Conservation (phyloP, 2,113 vertebrate genomes). For the Pristiophorus japonicus region DNA sequence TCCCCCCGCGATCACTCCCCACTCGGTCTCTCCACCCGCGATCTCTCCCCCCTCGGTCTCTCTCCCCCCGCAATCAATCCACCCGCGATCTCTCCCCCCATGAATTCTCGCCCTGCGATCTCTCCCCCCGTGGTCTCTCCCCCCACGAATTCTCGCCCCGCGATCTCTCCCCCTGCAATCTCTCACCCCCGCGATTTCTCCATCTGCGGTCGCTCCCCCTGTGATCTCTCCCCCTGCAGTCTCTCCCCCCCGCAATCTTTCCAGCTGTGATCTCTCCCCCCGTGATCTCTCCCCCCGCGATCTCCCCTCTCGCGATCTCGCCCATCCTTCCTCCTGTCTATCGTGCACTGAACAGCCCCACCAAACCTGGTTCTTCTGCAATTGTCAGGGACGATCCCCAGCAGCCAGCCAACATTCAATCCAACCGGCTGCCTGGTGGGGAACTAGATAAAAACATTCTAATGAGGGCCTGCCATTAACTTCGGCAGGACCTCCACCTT, state of each 20-base stretch:
- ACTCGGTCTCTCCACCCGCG: too few relatives aligned
- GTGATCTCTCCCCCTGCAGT: too few relatives aligned
- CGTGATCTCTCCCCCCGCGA: too few relatives aligned
- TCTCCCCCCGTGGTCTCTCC: not conserved
- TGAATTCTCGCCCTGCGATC: too few relatives aligned
- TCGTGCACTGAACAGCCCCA: not conserved
- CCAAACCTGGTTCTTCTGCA: not conserved
- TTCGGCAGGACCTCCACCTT: too few relatives aligned
- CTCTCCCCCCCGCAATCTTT: too few relatives aligned
- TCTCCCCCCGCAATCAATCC: too few relatives aligned
- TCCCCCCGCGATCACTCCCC: too few relatives aligned
- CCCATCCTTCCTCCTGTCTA: not conserved
- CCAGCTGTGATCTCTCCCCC: not conserved
- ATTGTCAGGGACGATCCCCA: not conserved
- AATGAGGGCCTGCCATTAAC: not conserved
- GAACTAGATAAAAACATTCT: not conserved
- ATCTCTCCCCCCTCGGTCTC: too few relatives aligned
- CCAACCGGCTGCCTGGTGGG: not conserved
- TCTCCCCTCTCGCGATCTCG: not conserved
- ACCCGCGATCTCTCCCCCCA: not conserved
- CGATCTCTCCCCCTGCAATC: not conserved
- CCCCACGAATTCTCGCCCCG: too few relatives aligned
- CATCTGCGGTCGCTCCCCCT: too few relatives aligned
- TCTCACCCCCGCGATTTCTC: too few relatives aligned
- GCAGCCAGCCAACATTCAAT: not conserved